Conservation (phyloP, 2,888 invertebrate genomes). For the Chrysodeixis includens region DNA sequence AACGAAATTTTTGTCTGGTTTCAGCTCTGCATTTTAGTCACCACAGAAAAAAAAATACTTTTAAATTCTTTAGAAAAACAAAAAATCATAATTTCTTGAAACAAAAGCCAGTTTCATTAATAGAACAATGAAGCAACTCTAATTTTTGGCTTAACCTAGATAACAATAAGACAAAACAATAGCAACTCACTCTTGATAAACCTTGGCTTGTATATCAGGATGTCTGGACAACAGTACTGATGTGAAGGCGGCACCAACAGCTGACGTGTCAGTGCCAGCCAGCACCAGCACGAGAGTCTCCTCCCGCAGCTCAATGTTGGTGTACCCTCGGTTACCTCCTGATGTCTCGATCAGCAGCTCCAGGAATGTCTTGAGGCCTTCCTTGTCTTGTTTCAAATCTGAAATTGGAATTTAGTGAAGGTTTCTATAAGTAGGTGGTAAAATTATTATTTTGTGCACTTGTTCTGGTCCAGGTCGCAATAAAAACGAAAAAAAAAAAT, state of each 20-base stretch:
- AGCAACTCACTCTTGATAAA: slow-evolving; percentile 67
- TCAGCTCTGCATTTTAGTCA: too few species aligned
- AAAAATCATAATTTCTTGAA: too few species aligned
- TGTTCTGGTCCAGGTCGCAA: too few species aligned
- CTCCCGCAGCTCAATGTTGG: slow-evolving; percentile 65
- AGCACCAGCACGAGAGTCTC: slow-evolving; percentile 67
- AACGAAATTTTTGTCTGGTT: too few species aligned
- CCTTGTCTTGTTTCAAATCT: slow-evolving; percentile 27
- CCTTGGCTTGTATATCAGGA: slow-evolving; percentile 66
- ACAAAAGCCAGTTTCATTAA: too few species aligned
- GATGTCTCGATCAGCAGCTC: slow-evolving; percentile 65
- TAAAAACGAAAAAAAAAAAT: too few species aligned
- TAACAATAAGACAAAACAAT: too few species aligned
- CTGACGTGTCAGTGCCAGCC: slow-evolving; percentile 75
- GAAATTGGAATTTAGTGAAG: background rate
- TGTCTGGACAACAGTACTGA: slow-evolving; percentile 63
- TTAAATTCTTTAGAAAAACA: too few species aligned
- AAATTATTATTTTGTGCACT: too few species aligned
- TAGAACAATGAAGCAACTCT: too few species aligned
- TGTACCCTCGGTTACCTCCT: slow-evolving; percentile 51
- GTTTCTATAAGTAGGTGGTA: background rate
- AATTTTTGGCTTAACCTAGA: too few species aligned
- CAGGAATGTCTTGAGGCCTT: slow-evolving; percentile 59
- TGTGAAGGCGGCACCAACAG: slow-evolving; percentile 65
- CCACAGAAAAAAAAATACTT: too few species aligned